Conservation (phyloP, 2,113 vertebrate species). For the Calidris pygmaea region DNA sequence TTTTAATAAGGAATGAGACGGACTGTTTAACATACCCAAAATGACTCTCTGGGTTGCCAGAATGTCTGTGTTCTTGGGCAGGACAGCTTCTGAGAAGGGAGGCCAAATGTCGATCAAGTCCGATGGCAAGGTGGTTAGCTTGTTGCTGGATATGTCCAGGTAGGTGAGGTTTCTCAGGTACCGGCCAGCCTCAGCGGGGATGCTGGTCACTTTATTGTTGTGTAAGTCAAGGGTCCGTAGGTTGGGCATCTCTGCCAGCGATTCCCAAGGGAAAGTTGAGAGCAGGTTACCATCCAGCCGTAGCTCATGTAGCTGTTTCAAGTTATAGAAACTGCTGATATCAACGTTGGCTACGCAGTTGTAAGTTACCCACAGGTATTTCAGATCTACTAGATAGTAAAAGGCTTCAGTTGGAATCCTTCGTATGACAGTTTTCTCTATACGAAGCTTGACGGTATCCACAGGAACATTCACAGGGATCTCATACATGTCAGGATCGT, state of each 20-base stretch:
- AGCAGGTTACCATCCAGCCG: slow-evolving; percentile 92
- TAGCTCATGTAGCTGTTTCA: slow-evolving; percentile 90
- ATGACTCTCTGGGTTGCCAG: slow-evolving; percentile 78
- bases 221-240: slow-evolving; percentile 90
- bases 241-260: slow-evolving; percentile 87
- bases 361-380: slow-evolving; percentile 93
- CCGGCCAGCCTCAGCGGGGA: slow-evolving; percentile 79
- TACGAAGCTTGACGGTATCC: slow-evolving; percentile 89
- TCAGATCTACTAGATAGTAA: slow-evolving; percentile 92
- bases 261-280: slow-evolving; percentile 89
- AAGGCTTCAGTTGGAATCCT: slow-evolving; percentile 89
- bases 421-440: slow-evolving; percentile 90
- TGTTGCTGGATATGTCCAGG: slow-evolving; percentile 95
- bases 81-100: slow-evolving; percentile 71
- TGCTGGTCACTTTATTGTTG: slow-evolving; percentile 85
- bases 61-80: slow-evolving; percentile 41
- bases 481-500: slow-evolving; percentile 92
- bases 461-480: slow-evolving; percentile 89
- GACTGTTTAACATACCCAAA: slow-evolving; percentile 77
- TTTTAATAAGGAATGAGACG: not conserved
- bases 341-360: slow-evolving; percentile 87
- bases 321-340: slow-evolving; percentile 90
- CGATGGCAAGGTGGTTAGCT: slow-evolving; percentile 86
- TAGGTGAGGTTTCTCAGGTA: slow-evolving; percentile 88
- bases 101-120: slow-evolving; percentile 94